Percentiles rank a stretch among this genome's conserved stretches.
phyloP scores from a whole-genome alignment of 2,113 vertebrate species.

The Tenrec ecaudatus region DNA sequence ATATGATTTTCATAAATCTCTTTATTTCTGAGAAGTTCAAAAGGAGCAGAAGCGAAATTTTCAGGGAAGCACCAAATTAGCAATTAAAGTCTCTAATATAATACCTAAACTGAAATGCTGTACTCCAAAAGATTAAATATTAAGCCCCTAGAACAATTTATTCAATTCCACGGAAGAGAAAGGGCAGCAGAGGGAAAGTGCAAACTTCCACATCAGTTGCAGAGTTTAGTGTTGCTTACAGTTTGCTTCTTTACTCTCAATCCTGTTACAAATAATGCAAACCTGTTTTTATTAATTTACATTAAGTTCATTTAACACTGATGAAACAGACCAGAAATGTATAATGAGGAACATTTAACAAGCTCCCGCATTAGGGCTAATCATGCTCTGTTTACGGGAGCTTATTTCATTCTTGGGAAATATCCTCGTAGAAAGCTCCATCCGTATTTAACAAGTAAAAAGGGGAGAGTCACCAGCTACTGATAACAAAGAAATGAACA shows the following conservation, averaged over 20 bases:
- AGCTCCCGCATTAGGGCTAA: slow-evolving; percentile 84
- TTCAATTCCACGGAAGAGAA: slow-evolving; percentile 49
- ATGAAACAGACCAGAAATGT: slow-evolving; percentile 87
- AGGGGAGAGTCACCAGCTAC: slow-evolving; percentile 82
- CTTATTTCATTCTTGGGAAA: slow-evolving; percentile 84
- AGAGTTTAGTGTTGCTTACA: slow-evolving; percentile 65
- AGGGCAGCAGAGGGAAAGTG: neutral
- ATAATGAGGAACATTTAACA: slow-evolving; percentile 88
- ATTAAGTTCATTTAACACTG: slow-evolving; percentile 89
- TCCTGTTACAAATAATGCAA: slow-evolving; percentile 83
- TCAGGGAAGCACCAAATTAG: slow-evolving; percentile 67
- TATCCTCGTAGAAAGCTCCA: slow-evolving; percentile 81
- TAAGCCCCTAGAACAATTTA: neutral
- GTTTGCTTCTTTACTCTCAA: slow-evolving; percentile 75
- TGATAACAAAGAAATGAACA: slow-evolving; percentile 90
- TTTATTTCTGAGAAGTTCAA: slow-evolving; percentile 69
- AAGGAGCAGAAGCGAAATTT: slow-evolving; percentile 66
- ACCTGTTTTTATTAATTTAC: slow-evolving; percentile 87
- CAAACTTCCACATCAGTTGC: neutral
- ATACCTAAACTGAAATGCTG: neutral
- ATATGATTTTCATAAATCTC: slow-evolving; percentile 71
- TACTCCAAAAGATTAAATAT: slow-evolving; percentile 45
- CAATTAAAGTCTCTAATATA: slow-evolving; percentile 60
- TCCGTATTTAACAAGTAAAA: slow-evolving; percentile 85
- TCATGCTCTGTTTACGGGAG: slow-evolving; percentile 85